Base-by-base conservation (phyloP, 2,888 invertebrate species). In the Idaea aversata region DNA sequence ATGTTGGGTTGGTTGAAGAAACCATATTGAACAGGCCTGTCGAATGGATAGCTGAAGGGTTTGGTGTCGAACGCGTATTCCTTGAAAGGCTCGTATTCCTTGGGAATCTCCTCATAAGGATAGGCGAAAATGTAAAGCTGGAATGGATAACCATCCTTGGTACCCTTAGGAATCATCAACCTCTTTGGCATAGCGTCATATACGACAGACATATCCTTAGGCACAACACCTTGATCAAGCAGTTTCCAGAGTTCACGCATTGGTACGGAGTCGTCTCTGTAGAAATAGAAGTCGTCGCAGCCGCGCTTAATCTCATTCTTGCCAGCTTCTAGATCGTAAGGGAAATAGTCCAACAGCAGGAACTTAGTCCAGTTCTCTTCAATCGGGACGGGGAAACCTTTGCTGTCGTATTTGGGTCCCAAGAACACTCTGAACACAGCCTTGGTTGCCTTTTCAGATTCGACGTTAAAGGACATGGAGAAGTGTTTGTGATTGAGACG, bases 401-500 rank as follows among this genome's bases (percentile, higher is more conserved):
- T 91, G 72, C 93, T 89, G 77, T 95, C 94, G 78, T 94, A 95
- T 84, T 95, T 96, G 6, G 96, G 96, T 70, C 95, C 96, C 57
- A 96, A 77, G 93, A 95, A 96, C 34, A 95, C 86, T 73, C 95
- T 95, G 65, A 96, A 83, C 15, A 94, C 90, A 3, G 94, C 95
- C 68, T 94, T 93, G 57, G 87, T 87, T 7, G 91, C 86, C 70
- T 94, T 92, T 63, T 95, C 94, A 65, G 95, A 94, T 65, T 93
- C 92, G 25, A 96, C 85, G 59, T 94, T 88, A 72, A 96, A 85
- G 67, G 91, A 93, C 71, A 95, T 92, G 65, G 88, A 91, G 93
- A 96, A 97, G 3, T 94, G 93, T 70, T 95, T 94, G 88, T 96
- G 95, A 87, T 95, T 95, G 57, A 97, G 88, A 74, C 96, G 95